A percentile compares a stretch with the other conserved stretches of the same genome.
phyloP scores from a whole-genome alignment of 1,140 invertebrate genomes.

The Hyles vespertilio region DNA sequence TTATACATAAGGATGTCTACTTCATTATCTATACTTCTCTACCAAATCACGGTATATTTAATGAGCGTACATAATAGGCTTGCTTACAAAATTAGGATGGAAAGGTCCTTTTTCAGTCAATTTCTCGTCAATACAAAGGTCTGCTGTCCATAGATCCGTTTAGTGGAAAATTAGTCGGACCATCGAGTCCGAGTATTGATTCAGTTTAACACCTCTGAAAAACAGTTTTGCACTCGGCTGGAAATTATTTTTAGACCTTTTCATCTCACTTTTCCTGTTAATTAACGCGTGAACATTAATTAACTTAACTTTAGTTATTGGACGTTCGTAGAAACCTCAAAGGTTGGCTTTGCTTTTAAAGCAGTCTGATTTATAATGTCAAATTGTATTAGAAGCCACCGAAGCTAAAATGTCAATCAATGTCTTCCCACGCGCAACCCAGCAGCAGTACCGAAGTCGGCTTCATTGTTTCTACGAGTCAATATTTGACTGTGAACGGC shows the following conservation, averaged over 20 bases:
- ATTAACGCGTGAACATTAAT: constrained; percentile 47
- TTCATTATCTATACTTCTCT: no score
- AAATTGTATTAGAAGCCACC: constrained; percentile 15
- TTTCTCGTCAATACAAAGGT: constrained; percentile 63
- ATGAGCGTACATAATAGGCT: constrained; percentile 37
- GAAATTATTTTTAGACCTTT: constrained; percentile 70
- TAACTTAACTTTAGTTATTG: constrained; percentile 16
- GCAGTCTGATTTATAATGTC: constrained; percentile 1
- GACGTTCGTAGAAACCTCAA: background rate
- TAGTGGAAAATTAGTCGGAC: constrained; percentile 70
- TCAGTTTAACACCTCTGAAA: constrained; percentile 72
- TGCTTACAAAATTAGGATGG: constrained; percentile 53
- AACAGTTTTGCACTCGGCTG: constrained; percentile 66
- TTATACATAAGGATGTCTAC: no score
- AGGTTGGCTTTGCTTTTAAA: background rate
- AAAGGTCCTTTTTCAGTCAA: constrained; percentile 57
- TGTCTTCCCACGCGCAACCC: constrained; percentile 42
- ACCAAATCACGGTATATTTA: constrained; percentile 14
- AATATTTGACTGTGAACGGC: constrained; percentile 65
- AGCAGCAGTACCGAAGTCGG: constrained; percentile 32
- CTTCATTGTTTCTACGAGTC: constrained; percentile 66
- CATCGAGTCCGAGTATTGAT: constrained; percentile 62
- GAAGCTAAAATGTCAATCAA: constrained; percentile 33
- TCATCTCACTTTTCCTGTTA: constrained; percentile 64
- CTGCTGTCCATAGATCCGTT: constrained; percentile 53